Evolutionary conservation across 2,888 invertebrate species (phyloP), one percentile per base, ranked within the genome.

Genomic region (Agrilus biguttatus): DNA sequence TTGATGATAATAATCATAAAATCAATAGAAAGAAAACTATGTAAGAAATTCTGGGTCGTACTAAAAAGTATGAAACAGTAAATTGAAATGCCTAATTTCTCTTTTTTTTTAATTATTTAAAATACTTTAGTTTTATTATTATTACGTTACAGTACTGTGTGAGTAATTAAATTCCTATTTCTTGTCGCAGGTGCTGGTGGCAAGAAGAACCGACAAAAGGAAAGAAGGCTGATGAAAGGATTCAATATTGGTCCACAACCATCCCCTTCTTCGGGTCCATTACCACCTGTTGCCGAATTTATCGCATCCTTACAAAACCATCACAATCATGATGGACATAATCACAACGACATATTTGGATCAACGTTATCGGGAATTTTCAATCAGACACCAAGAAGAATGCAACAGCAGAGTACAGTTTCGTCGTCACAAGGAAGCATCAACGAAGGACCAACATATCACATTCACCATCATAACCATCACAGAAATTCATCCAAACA

Each of bases 181-280:
- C 42, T 21, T 21, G 21, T 21, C 1, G 3, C 62, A 83, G 87
- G 85, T 58, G 82, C 87, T 48, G 89, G 90, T 50, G 91, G 91
- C 43, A 91, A 91, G 68, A 92, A 91, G 69, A 90, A 91, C 63
- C 80, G 91, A 0, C 90, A 90, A 64, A 89, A 91, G 66, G 92
- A 92, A 65, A 77, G 92, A 0, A 77, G 92, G 2, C 71, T 92
- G 43, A 90, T 92, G 89, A 92, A 92, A 66, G 91, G 88, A 13
- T 91, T 92, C 73, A 90, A 92, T 69, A 89, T 90, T 52, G 84
- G 81, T 13, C 82, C 85, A 32, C 78, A 78, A 32, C 77, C 80
- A 1, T 75, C 75, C 13, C 70, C 73, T 40, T 66, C 69, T 45
- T 70, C 75, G 46, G 71, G 71, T 17, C 65, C 71, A 48, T 66